phyloP scores from a whole-genome alignment of 1,140 invertebrate genomes.

The Bombus sibiricus region DNA sequence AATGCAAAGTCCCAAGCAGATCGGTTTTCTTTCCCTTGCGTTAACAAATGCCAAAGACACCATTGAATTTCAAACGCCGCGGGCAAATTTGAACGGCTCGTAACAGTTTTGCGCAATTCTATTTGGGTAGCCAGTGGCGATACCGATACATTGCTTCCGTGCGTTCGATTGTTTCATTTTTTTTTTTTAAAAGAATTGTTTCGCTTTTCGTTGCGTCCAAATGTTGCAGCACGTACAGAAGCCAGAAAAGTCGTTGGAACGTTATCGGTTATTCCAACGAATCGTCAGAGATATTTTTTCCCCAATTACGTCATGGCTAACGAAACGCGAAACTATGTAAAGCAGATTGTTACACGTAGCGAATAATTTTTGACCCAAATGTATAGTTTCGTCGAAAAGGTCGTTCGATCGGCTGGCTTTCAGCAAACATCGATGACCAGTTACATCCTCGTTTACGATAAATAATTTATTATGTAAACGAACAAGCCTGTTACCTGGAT shows the following conservation, averaged over 20 bases:
- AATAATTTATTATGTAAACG: constrained; percentile 28
- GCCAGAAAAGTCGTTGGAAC: background rate
- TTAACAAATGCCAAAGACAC: constrained; percentile 16
- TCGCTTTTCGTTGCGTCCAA: no score
- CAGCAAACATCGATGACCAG: background rate
- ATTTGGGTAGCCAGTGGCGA: background rate
- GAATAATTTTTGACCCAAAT: background rate
- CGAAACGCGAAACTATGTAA: background rate
- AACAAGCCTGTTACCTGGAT: background rate
- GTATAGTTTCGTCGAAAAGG: background rate
- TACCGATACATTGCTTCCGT: background rate
- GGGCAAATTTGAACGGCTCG: background rate
- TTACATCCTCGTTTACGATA: background rate
- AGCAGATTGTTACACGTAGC: no score
- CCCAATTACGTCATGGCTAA: background rate
- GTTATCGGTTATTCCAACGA: no score
- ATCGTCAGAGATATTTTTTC: background rate
- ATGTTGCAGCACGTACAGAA: no score
- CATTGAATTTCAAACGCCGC: background rate
- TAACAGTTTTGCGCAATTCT: background rate
- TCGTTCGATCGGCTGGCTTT: background rate
- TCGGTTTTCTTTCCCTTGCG: background rate
- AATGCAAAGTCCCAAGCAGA: constrained; percentile 19
- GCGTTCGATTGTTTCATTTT: background rate
- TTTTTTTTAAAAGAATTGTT: no score